Conservation (phyloP, 1,140 invertebrate genomes). For the Leptopilina clavipes region DNA sequence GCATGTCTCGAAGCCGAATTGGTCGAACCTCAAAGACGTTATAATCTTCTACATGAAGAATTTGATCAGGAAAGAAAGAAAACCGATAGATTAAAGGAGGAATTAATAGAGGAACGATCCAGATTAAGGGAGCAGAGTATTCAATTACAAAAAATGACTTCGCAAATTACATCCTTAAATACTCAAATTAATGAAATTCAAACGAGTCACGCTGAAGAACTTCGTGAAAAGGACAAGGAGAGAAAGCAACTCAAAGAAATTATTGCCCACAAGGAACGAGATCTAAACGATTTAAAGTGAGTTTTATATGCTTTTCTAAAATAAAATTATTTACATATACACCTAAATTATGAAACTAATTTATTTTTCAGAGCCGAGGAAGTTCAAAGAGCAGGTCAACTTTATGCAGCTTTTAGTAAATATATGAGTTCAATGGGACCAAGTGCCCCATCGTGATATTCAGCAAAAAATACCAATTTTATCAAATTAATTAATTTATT, state of each 20-base stretch:
- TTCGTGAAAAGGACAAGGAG: conserved; percentile 60
- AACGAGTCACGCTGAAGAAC: conserved; percentile 54
- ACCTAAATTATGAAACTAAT: too few species aligned
- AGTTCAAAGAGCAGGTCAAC: conserved; percentile 64
- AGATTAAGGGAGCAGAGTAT: conserved; percentile 60
- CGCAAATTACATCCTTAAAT: conserved; percentile 59
- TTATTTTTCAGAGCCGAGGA: conserved; percentile 62
- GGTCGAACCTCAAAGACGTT: conserved; percentile 66
- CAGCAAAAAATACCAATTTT: background rate
- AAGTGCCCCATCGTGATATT: conserved; percentile 46
- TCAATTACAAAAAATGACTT: conserved; percentile 60
- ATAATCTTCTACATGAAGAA: conserved; percentile 65
- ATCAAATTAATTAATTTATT: too few species aligned
- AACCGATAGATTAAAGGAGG: conserved; percentile 55
- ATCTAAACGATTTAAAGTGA: conserved; percentile 64
- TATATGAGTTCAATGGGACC: conserved; percentile 64
- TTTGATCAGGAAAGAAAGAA: conserved; percentile 62
- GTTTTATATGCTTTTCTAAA: conserved; percentile 41
- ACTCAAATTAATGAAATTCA: conserved; percentile 64
- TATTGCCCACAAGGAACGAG: conserved; percentile 61
- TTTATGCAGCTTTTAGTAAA: conserved; percentile 70
- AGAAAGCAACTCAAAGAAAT: conserved; percentile 58
- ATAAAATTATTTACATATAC: too few species aligned
- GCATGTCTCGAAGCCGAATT: conserved; percentile 59
- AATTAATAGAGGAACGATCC: conserved; percentile 56